A percentile compares a stretch with the other conserved stretches of the same genome.
Conservation (phyloP, 2,113 vertebrate genomes). For the Sporophila hypoxantha region DNA sequence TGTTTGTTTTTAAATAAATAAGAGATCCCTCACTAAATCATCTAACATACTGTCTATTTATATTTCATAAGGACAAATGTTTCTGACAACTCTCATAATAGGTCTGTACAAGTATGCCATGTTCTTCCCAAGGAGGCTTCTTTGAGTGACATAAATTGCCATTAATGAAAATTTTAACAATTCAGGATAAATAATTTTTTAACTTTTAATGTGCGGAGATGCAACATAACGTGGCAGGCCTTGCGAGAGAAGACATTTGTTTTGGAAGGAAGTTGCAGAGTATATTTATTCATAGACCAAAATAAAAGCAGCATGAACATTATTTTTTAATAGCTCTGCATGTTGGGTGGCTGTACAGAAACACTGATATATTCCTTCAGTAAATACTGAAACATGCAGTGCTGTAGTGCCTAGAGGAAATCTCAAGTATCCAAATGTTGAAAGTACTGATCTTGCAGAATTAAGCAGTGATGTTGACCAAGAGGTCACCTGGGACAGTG, state of each 20-base stretch:
- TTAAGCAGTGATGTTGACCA: constrained; percentile 17
- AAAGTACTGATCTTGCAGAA: constrained; percentile 13
- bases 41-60: constrained; percentile 79
- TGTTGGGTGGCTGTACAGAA: constrained; percentile 40
- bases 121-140: constrained; percentile 73
- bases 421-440: constrained; percentile 26
- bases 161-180: constrained; percentile 92
- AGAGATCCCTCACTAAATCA: constrained; percentile 75
- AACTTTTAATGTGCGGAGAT: constrained; percentile 81
- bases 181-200: constrained; percentile 85
- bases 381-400: constrained; percentile 41
- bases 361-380: constrained; percentile 51
- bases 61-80: constrained; percentile 92
- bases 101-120: constrained; percentile 82
- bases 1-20: constrained; percentile 74
- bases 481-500: neutral
- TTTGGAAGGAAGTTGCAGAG: constrained; percentile 70
- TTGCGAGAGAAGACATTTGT: constrained; percentile 65
- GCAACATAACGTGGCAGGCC: constrained; percentile 66
- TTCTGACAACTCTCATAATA: constrained; percentile 91
- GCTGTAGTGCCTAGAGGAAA: constrained; percentile 25
- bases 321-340: constrained; percentile 60
- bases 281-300: constrained; percentile 60
- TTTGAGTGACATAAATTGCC: constrained; percentile 86
- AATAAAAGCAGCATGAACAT: constrained; percentile 61